A percentile compares a stretch with the other conserved stretches of the same genome.
Conservation (phyloP, 2,797 vertebrate genomes). For the Acipenser transmontanus region DNA sequence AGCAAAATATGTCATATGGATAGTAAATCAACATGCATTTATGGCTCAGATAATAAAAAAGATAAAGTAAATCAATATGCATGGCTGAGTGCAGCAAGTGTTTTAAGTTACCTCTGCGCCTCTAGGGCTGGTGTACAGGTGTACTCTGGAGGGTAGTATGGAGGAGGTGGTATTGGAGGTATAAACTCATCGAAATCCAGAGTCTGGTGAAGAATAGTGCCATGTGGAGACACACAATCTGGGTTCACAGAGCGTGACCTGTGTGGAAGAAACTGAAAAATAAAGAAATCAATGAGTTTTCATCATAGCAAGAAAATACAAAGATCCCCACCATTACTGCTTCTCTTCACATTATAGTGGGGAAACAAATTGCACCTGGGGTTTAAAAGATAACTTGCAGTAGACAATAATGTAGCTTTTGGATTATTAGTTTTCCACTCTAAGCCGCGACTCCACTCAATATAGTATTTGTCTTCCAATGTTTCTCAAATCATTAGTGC, state of each 20-base stretch:
- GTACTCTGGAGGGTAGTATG: conserved; percentile 95
- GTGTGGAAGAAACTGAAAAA: conserved; percentile 87
- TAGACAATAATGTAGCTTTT: too few relatives aligned
- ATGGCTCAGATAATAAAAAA: conserved; percentile 19
- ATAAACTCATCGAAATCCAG: conserved; percentile 96
- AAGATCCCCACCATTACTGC: too few relatives aligned
- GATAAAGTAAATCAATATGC: background rate
- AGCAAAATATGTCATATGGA: conserved; percentile 46
- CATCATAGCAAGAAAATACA: conserved; percentile 2
- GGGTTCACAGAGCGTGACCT: conserved; percentile 68
- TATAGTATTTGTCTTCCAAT: too few relatives aligned
- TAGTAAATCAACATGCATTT: conserved; percentile 40
- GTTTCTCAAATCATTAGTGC: too few relatives aligned
- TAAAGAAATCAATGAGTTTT: conserved; percentile 20
- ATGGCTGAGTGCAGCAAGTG: background rate
- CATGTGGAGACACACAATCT: conserved; percentile 86
- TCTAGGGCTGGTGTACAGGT: conserved; percentile 84
- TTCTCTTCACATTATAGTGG: too few relatives aligned
- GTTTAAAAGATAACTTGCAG: too few relatives aligned
- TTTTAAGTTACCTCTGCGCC: conserved; percentile 70
- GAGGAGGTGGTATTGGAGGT: conserved; percentile 88
- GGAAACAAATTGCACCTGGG: too few relatives aligned
- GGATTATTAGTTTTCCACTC: too few relatives aligned
- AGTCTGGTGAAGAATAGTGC: conserved; percentile 84
- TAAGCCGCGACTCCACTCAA: too few relatives aligned